Percentiles rank a stretch among this genome's conserved stretches.
Conservation (phyloP, 2,113 vertebrate genomes). For the Hippocampus abdominalis region DNA sequence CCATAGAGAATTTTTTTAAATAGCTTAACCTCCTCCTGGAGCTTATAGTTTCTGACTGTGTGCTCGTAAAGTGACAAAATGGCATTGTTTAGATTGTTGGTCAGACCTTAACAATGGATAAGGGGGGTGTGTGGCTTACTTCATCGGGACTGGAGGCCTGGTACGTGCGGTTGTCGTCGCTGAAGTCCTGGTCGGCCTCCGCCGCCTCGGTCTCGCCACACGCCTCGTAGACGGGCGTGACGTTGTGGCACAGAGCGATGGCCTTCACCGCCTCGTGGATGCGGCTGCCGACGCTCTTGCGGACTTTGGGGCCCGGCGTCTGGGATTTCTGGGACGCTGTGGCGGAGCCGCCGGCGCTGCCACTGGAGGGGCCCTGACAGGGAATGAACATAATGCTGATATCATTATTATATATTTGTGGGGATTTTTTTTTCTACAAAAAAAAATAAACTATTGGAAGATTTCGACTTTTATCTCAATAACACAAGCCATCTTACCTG, state of each 20-base stretch:
- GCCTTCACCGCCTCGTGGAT: slow-evolving; percentile 94
- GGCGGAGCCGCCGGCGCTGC: slow-evolving; percentile 53
- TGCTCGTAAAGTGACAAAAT: slow-evolving; percentile 29
- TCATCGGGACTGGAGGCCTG: slow-evolving; percentile 97
- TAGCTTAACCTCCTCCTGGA: slow-evolving; percentile 32
- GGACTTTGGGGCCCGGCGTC: slow-evolving; percentile 81
- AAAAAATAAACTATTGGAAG: neutral
- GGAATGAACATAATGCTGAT: neutral
- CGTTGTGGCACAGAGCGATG: slow-evolving; percentile 93
- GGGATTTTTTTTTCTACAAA: neutral
- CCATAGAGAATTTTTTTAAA: slow-evolving; percentile 33
- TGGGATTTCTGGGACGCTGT: slow-evolving; percentile 76
- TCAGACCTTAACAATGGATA: slow-evolving; percentile 7
- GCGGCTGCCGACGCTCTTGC: slow-evolving; percentile 88
- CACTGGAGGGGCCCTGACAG: slow-evolving; percentile 48
- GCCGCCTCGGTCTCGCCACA: slow-evolving; percentile 80
- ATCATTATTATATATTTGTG: neutral
- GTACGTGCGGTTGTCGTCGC: slow-evolving; percentile 90
- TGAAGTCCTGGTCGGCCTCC: slow-evolving; percentile 93
- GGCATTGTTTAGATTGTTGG: slow-evolving; percentile 20
- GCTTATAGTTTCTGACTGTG: slow-evolving; percentile 31
- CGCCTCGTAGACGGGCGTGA: slow-evolving; percentile 91
- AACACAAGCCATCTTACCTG: slow-evolving; percentile 67
- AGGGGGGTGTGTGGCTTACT: slow-evolving; percentile 62
- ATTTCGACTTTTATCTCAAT: neutral